Percentiles rank a stretch among this genome's conserved stretches.
Evolutionary conservation across 2,888 invertebrate species (phyloP).

Genomic region (Phortica okadai): DNA sequence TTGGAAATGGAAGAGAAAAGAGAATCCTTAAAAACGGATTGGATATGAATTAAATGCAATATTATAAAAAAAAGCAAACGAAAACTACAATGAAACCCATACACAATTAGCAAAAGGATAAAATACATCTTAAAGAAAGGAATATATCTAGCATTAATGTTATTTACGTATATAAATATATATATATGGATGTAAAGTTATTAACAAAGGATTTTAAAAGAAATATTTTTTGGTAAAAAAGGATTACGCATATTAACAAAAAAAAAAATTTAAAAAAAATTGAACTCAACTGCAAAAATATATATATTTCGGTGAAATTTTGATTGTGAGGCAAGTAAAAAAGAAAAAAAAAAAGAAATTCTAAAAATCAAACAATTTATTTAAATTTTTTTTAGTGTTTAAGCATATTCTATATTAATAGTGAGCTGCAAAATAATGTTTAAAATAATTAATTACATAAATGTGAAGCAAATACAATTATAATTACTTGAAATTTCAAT

Average conservation of each 20-base stretch:
- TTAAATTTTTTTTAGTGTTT: constrained; percentile 55
- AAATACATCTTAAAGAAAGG: neutral
- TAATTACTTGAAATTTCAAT: constrained; percentile 14
- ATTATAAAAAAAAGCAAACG: neutral
- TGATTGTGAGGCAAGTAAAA: constrained; percentile 9
- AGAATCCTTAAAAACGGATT: neutral
- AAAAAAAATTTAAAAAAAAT: neutral
- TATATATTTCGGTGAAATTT: constrained; percentile 40
- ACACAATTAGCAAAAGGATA: neutral
- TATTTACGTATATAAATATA: constrained; percentile 1
- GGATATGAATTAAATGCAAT: neutral
- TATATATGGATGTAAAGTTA: constrained; percentile 27
- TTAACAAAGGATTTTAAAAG: constrained; percentile 35
- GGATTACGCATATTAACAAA: constrained; percentile 24
- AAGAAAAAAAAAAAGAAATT: constrained; percentile 1
- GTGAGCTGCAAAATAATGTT: constrained; percentile 23
- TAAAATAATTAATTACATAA: constrained; percentile 7
- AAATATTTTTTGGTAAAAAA: constrained; percentile 33
- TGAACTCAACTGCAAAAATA: constrained; percentile 53
- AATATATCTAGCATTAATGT: constrained; percentile 11
- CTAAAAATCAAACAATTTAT: constrained; percentile 36
- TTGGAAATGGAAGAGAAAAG: neutral
- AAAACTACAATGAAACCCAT: neutral
- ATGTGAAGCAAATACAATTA: constrained; percentile 26
- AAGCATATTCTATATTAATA: constrained; percentile 52